phyloP scores from a whole-genome alignment of 2,113 vertebrate species.

The Semnopithecus entellus region DNA sequence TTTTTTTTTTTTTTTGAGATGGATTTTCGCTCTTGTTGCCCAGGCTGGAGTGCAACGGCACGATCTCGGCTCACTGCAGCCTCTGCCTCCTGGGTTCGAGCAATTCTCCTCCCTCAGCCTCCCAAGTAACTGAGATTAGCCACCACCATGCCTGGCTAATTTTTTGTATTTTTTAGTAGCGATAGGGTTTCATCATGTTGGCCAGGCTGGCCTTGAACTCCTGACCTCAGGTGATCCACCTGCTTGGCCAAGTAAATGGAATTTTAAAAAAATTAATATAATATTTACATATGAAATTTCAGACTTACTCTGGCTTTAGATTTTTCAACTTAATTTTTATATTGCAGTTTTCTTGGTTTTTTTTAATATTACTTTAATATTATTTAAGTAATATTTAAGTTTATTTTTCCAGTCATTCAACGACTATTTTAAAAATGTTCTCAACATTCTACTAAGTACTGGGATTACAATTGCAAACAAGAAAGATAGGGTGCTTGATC shows the following conservation, averaged over 20 bases:
- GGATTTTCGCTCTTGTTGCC: too few relatives aligned
- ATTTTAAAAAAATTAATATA: not conserved
- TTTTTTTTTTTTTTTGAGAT: too few relatives aligned
- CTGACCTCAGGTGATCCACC: too few relatives aligned
- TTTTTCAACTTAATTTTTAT: not conserved
- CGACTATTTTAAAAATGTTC: not conserved
- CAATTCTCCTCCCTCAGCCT: too few relatives aligned
- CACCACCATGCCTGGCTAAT: too few relatives aligned
- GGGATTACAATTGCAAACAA: not conserved
- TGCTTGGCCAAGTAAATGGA: not conserved
- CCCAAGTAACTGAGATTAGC: too few relatives aligned
- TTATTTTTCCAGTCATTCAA: not conserved
- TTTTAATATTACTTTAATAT: not conserved
- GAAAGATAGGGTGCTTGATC: not conserved
- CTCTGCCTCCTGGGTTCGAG: too few relatives aligned
- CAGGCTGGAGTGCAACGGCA: too few relatives aligned
- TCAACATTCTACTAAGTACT: not conserved
- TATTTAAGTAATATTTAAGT: not conserved
- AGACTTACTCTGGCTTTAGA: not conserved
- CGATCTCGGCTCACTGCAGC: too few relatives aligned
- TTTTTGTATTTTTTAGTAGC: too few relatives aligned
- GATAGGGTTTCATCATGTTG: too few relatives aligned
- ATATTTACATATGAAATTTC: not conserved
- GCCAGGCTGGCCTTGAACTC: too few relatives aligned
- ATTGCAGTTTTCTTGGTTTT: not conserved